A percentile compares a stretch with the other conserved stretches of the same genome.
These are phyloP conservation scores for Parapsyche elsis DNA, from an alignment of 1,140 invertebrate genomes.

Conservation along the genomic window DNA sequence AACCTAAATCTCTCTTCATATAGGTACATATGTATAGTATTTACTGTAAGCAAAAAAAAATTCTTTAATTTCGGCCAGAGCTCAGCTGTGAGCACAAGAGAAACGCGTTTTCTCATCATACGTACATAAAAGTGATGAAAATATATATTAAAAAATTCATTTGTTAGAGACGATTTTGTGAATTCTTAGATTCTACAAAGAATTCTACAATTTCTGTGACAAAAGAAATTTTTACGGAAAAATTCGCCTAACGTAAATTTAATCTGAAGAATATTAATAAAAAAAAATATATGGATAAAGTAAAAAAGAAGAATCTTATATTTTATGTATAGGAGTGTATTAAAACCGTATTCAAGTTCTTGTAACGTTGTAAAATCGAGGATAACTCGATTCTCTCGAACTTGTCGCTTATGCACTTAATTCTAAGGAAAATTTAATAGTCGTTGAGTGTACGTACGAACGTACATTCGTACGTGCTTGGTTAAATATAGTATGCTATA, in stretches of 20 bases:
- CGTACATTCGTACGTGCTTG: neutral
- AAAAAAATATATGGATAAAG: neutral
- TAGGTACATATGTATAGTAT: no score
- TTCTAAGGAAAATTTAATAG: slow-evolving; percentile 13
- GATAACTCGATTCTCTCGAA: slow-evolving; percentile 2
- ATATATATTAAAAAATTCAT: slow-evolving; percentile 14
- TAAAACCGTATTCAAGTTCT: no score
- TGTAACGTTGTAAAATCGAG: neutral
- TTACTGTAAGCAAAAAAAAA: no score
- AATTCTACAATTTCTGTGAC: neutral
- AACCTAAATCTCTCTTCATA: slow-evolving; percentile 9
- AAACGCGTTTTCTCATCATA: neutral
- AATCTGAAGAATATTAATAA: no score
- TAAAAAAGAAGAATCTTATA: no score
- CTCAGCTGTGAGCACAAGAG: neutral
- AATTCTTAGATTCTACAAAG: neutral
- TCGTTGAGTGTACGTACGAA: neutral
- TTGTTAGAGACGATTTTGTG: neutral
- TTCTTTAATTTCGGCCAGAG: neutral
- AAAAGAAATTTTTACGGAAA: no score
- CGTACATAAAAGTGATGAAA: neutral
- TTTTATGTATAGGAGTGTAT: no score
- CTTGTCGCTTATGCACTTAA: neutral
- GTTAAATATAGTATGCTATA: neutral
- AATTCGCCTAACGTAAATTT: no score